A percentile compares a stretch with the other conserved stretches of the same genome.
These are phyloP conservation scores for Drosophila sp. DNA, from an alignment of 1,140 invertebrate species.

Conservation along the genomic window DNA sequence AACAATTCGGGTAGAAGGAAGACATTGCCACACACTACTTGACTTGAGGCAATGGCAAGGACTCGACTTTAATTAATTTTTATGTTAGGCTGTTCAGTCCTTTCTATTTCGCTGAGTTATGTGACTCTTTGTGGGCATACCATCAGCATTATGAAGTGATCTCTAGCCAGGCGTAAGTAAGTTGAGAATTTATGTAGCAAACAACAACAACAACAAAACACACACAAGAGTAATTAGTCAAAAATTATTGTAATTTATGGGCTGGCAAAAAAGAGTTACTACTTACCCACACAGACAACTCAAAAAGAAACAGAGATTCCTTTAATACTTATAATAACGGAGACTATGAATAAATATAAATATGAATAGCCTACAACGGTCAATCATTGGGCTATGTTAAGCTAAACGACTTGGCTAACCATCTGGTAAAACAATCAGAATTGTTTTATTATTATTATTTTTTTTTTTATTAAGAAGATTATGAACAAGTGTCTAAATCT, in stretches of 20 bases:
- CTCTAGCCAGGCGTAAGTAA: conserved; percentile 62
- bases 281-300: neutral
- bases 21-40: conserved; percentile 59
- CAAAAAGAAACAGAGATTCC: neutral
- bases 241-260: conserved; percentile 50
- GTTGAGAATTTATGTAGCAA: conserved; percentile 60
- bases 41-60: conserved; percentile 32
- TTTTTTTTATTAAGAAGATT: neutral
- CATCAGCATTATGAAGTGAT: conserved; percentile 40
- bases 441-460: no score
- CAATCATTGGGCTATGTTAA: no score
- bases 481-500: neutral
- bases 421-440: no score
- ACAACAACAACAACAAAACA: conserved; percentile 29
- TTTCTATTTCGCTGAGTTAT: conserved; percentile 60
- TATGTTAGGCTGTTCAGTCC: conserved; percentile 42
- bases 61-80: conserved; percentile 73
- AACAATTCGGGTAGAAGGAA: conserved; percentile 60
- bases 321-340: no score
- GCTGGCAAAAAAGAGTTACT: neutral
- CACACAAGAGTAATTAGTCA: conserved; percentile 63
- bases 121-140: conserved; percentile 67
- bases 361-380: no score
- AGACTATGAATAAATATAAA: neutral
- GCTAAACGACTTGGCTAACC: no score